These are phyloP conservation scores for Hippocampus abdominalis DNA, from an alignment of 2,113 vertebrate species.

Conservation along the genomic window DNA sequence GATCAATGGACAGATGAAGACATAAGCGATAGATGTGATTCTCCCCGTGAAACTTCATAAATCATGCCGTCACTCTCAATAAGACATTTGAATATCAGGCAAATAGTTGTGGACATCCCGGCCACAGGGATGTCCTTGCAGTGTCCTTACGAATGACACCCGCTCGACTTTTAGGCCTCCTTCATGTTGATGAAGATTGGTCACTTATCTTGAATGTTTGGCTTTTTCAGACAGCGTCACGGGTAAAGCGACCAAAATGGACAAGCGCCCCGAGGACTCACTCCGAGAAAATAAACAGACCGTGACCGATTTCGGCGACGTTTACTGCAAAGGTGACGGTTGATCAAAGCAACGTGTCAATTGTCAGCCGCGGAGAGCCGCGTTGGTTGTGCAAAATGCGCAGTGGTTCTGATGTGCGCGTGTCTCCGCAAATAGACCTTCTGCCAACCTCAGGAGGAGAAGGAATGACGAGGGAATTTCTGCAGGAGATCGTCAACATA, in stretches of 20 bases:
- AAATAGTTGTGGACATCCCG: not conserved
- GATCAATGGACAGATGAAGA: too few species aligned
- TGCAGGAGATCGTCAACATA: constrained; percentile 66
- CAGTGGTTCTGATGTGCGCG: not conserved
- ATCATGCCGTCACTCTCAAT: not conserved
- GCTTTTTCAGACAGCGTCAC: constrained; percentile 25
- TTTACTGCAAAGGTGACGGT: constrained; percentile 60
- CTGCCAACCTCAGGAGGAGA: constrained; percentile 55
- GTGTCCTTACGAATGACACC: constrained; percentile 1
- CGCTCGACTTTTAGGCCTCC: not conserved
- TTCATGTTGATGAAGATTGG: not conserved
- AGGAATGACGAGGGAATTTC: constrained; percentile 51
- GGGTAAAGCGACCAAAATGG: not conserved
- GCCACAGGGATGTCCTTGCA: constrained; percentile 9
- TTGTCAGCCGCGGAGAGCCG: too few species aligned
- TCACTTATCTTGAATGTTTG: not conserved
- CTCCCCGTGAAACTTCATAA: not conserved
- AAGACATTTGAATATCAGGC: constrained; percentile 24
- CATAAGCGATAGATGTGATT: not conserved
- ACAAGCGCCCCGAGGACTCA: constrained; percentile 23
- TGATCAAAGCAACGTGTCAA: not conserved
- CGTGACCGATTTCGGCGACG: constrained; percentile 51
- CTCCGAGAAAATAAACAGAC: constrained; percentile 7
- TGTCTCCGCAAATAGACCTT: constrained; percentile 49
- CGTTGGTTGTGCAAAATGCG: not conserved